phyloP scores from a whole-genome alignment of 2,888 invertebrate species.

The Bruchidius siliquastri region DNA sequence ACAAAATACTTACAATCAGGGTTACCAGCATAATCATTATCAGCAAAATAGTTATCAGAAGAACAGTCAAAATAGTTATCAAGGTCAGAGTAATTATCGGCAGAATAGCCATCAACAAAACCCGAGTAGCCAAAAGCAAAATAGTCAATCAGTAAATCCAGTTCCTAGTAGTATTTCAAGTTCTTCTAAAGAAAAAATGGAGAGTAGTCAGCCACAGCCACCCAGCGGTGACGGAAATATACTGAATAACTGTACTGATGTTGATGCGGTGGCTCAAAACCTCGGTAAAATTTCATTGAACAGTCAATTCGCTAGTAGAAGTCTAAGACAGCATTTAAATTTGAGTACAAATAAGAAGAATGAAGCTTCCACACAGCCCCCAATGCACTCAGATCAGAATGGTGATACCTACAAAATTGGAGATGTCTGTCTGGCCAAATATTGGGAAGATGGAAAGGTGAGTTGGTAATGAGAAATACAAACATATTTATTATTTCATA shows the following conservation, averaged over 20 bases:
- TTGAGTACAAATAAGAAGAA: slow-evolving; percentile 21
- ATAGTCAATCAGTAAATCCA: neutral
- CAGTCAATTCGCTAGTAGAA: slow-evolving; percentile 41
- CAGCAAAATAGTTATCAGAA: neutral
- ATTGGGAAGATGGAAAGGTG: slow-evolving; percentile 89
- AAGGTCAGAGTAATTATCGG: slow-evolving; percentile 3
- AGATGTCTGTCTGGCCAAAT: slow-evolving; percentile 82
- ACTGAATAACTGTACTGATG: neutral
- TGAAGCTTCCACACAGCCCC: neutral
- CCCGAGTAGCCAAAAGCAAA: slow-evolving; percentile 6
- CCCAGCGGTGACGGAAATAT: neutral
- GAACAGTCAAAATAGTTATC: slow-evolving; percentile 19
- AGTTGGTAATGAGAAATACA: slow-evolving; percentile 31
- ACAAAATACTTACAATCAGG: neutral
- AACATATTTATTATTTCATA: slow-evolving; percentile 11
- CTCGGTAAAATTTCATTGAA: slow-evolving; percentile 36
- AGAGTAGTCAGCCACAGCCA: neutral
- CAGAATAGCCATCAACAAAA: slow-evolving; percentile 2
- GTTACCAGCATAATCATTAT: neutral
- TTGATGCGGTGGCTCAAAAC: slow-evolving; percentile 23
- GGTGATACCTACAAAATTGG: slow-evolving; percentile 64
- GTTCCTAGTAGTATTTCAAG: neutral
- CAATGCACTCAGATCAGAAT: neutral
- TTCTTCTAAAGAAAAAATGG: too few relatives aligned
- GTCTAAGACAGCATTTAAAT: slow-evolving; percentile 42